Base-by-base conservation (phyloP, 2,888 invertebrate species). In the Steinernema carpocapsae region DNA sequence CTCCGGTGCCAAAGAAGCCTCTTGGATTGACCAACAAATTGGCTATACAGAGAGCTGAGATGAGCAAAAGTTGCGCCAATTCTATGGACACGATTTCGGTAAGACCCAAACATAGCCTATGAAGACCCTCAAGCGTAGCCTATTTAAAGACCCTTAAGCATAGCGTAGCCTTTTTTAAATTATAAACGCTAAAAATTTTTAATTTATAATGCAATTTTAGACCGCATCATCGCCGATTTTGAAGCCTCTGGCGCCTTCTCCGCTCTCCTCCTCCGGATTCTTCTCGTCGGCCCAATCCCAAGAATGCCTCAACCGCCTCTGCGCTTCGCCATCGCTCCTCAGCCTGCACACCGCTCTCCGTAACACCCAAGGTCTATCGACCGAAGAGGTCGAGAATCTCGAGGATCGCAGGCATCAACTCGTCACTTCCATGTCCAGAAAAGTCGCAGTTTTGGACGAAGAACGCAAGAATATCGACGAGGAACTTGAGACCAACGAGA, bases 401-500 rank as follows among this genome's bases (percentile, higher is more conserved):
- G 64, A 64, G 29, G 64, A 64, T 17, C 64, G 64, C 64, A 42
- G 46, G 12, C 43, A 71, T 19, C 45, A 71, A 19, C 46, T 71
- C 45, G 6, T 71, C 45, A 7, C 43, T 12, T 71, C 71, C 14
- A 43, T 71, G 71, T 43, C 71, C 45, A 24, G 45, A 22, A 71
- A 71, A 43, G 71, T 71, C 14, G 45, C 43, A 19, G 24, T 71
- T 22, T 26, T 71, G 71, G 71, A 71, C 71, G 71, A 71, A 43
- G 71, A 71, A 29, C 71, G 71, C 22, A n/a, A 19, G 43, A 46
- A 43, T 24, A 46, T 71, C 45, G 46, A 45, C 22, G 71, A 71
- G 43, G 71, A 71, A 19, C 71, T 71, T 10, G 71, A 71, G 19
- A 17, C 45, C 17, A 71, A 71, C 71, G 71, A 71, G 71, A 29